phyloP scores from a whole-genome alignment of 2,888 invertebrate genomes.

The Laothoe populi region DNA sequence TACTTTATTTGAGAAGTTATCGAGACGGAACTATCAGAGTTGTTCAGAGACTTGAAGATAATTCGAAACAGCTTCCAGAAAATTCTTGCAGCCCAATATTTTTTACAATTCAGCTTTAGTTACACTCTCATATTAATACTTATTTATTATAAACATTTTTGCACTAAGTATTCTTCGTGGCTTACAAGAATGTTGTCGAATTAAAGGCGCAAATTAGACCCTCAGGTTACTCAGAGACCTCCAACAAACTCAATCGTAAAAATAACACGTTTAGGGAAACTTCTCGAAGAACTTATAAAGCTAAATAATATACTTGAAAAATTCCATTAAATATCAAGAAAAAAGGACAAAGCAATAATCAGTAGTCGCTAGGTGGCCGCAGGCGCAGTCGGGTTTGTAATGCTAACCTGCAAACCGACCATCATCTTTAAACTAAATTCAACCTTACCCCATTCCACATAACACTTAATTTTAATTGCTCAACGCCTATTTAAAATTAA shows the following conservation, averaged over 20 bases:
- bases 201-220: background rate
- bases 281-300: conserved; percentile 40
- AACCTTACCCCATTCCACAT: background rate
- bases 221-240: background rate
- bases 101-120: no score
- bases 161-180: background rate
- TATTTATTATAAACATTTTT: no score
- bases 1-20: no score
- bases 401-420: conserved; percentile 34
- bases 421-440: background rate
- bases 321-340: conserved; percentile 54
- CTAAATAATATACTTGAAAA: conserved; percentile 36
- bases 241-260: conserved; percentile 19
- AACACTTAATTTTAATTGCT: conserved; percentile 3
- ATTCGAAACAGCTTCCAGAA: no score
- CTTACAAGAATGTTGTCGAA: background rate
- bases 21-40: no score
- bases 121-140: no score
- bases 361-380: conserved; percentile 47
- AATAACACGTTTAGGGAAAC: conserved; percentile 33
- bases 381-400: conserved; percentile 36
- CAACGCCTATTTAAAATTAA: background rate
- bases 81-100: no score
- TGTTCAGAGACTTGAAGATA: no score
- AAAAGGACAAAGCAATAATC: conserved; percentile 41